A percentile compares a stretch with the other conserved stretches of the same genome.
Conservation (phyloP, 2,113 vertebrate genomes). For the Neotragus moschatus region DNA sequence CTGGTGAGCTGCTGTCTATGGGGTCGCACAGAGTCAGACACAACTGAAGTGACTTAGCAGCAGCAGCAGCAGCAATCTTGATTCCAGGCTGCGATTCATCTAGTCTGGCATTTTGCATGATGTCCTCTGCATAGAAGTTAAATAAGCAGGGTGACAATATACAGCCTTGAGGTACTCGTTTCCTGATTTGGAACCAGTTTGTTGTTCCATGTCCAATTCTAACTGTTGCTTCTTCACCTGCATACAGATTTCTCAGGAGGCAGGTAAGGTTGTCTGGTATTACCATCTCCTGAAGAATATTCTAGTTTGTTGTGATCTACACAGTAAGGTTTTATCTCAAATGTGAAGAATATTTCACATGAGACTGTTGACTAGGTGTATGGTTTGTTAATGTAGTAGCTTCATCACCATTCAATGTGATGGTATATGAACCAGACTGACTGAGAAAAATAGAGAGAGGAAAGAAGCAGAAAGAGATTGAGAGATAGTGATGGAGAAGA, state of each 20-base stretch:
- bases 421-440: neutral
- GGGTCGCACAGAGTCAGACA: no score
- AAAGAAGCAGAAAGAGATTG: neutral
- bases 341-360: neutral
- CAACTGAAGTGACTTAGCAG: no score
- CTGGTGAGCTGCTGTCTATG: no score
- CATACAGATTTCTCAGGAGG: neutral
- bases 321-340: neutral
- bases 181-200: neutral
- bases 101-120: neutral
- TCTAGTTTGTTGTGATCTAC: neutral
- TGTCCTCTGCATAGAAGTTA: neutral
- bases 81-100: neutral
- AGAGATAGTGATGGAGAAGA: neutral
- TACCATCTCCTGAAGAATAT: neutral
- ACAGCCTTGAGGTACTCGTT: neutral
- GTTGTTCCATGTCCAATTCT: neutral
- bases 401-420: no score
- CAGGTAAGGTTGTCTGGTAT: neutral
- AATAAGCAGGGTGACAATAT: neutral
- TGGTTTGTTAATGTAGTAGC: neutral
- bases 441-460: neutral
- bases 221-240: neutral
- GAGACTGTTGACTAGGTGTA: neutral
- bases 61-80: no score